phyloP scores from a whole-genome alignment of 2,888 invertebrate genomes.

The Hedychridium roseum region DNA sequence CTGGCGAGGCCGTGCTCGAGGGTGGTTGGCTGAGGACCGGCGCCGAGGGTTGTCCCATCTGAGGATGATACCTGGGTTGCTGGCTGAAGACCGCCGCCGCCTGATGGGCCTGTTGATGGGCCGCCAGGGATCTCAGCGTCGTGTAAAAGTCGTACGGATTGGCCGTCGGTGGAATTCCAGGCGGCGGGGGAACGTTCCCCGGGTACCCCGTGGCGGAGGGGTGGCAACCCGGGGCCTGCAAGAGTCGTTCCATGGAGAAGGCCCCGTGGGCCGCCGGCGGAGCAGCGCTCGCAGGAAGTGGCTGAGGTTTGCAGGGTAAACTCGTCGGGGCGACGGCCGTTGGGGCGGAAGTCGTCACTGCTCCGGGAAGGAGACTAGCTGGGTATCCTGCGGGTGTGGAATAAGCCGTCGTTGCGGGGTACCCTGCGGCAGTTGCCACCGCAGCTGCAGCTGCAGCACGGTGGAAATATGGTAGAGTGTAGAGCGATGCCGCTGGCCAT shows the following conservation, averaged over 20 bases:
- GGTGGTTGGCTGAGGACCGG: conserved; percentile 45
- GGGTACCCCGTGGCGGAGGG: conserved; percentile 26
- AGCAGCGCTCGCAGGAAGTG: conserved; percentile 55
- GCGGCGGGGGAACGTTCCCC: conserved; percentile 41
- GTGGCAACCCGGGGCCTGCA: conserved; percentile 51
- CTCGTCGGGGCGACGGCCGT: conserved; percentile 24
- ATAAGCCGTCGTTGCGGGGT: conserved; percentile 54
- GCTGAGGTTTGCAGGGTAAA: conserved; percentile 62
- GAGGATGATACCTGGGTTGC: conserved; percentile 39
- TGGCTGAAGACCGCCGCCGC: conserved; percentile 41
- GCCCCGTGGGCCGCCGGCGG: conserved; percentile 65
- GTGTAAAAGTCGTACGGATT: conserved; percentile 65
- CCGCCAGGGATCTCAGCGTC: conserved; percentile 63
- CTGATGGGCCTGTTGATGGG: conserved; percentile 63
- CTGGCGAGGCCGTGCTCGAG: conserved; percentile 58
- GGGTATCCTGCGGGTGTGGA: conserved; percentile 55
- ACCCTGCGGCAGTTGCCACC: conserved; percentile 66
- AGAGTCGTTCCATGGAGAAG: conserved; percentile 65
- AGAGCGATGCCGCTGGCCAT: conserved; percentile 71
- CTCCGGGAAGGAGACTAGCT: conserved; percentile 55
- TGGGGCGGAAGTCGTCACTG: conserved; percentile 21
- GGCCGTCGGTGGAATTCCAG: conserved; percentile 32
- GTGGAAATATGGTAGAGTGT: conserved; percentile 73
- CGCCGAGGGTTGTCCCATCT: too few species aligned
- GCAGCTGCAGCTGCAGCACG: conserved; percentile 66